These are phyloP conservation scores for Eutrigla gurnardus DNA, from an alignment of 2,797 vertebrate genomes.

Conservation along the genomic window DNA sequence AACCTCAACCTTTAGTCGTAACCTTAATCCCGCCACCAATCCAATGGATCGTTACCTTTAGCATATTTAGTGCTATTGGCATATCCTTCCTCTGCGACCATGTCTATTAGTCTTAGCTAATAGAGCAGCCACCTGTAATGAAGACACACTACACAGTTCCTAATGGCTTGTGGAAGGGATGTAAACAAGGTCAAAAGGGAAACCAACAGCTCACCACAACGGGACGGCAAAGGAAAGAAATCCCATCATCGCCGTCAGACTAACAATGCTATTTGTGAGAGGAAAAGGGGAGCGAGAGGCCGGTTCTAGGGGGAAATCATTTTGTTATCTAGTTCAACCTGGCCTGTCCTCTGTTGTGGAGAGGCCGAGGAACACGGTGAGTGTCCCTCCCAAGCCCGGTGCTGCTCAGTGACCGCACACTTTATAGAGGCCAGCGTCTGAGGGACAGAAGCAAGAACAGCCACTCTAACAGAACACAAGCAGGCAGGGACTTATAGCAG, in stretches of 20 bases:
- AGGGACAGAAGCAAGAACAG: conserved; percentile 57
- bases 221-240: conserved; percentile 43
- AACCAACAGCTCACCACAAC: conserved; percentile 39
- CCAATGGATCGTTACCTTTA: conserved; percentile 56
- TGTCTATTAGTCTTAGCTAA: conserved; percentile 67
- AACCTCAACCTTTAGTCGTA: conserved; percentile 46
- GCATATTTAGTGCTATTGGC: conserved; percentile 64
- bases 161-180: conserved; percentile 59
- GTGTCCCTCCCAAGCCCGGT: conserved; percentile 42
- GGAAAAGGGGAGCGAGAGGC: conserved; percentile 32
- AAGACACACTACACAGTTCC: conserved; percentile 62
- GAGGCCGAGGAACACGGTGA: conserved; percentile 32
- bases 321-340: conserved; percentile 55
- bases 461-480: conserved; percentile 25
- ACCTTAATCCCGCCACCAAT: conserved; percentile 53
- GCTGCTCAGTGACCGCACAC: conserved; percentile 45
- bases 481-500: conserved; percentile 1
- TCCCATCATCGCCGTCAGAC: conserved; percentile 9
- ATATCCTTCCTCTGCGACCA: conserved; percentile 61
- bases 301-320: conserved; percentile 57
- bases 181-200: conserved; percentile 73
- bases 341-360: conserved; percentile 46
- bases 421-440: conserved; percentile 59
- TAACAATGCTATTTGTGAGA: conserved; percentile 55
- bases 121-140: conserved; percentile 69